Conservation (phyloP, 2,113 vertebrate species). For the Melanerpes formicivorus region DNA sequence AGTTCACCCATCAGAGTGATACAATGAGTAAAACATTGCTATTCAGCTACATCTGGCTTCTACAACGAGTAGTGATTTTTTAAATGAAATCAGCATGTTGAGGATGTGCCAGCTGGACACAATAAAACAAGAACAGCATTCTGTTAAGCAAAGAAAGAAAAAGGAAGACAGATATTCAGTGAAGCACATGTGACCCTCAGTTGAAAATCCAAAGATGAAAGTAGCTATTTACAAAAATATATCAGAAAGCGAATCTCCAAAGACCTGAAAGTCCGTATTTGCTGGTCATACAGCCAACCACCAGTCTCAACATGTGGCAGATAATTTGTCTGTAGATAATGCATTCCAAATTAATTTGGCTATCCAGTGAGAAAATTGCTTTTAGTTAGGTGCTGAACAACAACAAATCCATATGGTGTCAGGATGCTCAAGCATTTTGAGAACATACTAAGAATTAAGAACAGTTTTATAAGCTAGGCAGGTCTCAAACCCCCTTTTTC, state of each 20-base stretch:
- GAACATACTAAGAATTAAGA: background rate
- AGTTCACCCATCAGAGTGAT: background rate
- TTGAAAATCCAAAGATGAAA: background rate
- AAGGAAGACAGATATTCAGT: background rate
- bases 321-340: background rate
- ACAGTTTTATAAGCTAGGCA: background rate
- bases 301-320: background rate
- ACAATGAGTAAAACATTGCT: background rate
- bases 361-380: background rate
- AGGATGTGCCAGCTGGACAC: conserved; percentile 37
- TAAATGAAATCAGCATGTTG: conserved; percentile 40
- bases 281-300: background rate
- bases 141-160: background rate
- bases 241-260: background rate
- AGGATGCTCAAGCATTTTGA: background rate
- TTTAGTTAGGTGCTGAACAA: background rate
- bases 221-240: background rate
- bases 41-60: conserved; percentile 41
- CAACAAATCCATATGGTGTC: background rate
- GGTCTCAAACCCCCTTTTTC: no score
- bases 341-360: background rate
- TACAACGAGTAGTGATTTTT: conserved; percentile 3
- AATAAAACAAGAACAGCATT: background rate
- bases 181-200: background rate
- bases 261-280: background rate